phyloP scores from a whole-genome alignment of 2,797 vertebrate species.

The Gambelia wislizenii region DNA sequence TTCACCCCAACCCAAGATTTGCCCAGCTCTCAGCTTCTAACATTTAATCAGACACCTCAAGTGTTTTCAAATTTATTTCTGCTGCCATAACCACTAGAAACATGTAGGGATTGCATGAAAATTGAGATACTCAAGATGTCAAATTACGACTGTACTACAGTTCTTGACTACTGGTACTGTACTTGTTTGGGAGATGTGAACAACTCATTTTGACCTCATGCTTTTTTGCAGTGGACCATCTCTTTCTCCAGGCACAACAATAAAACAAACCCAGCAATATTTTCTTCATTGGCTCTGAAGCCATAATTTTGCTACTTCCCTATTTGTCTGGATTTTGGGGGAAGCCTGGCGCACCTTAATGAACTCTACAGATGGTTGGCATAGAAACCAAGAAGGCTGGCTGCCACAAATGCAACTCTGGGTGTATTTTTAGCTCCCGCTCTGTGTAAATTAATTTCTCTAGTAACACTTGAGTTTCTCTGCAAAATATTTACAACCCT shows the following conservation, averaged over 20 bases:
- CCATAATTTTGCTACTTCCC: conserved; percentile 5
- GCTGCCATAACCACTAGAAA: background rate
- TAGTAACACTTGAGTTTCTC: conserved; percentile 58
- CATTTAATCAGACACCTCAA: no score
- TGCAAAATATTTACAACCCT: conserved; percentile 53
- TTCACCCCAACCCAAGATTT: no score
- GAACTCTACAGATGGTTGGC: conserved; percentile 62
- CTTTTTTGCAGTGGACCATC: background rate
- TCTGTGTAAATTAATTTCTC: conserved; percentile 41
- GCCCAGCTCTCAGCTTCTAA: background rate
- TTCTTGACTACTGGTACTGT: background rate
- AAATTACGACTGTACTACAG: background rate
- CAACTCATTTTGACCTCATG: background rate
- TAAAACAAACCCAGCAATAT: background rate
- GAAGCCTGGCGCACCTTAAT: conserved; percentile 45
- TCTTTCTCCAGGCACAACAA: background rate
- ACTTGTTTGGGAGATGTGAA: background rate
- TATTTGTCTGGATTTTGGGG: background rate
- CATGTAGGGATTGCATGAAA: no score
- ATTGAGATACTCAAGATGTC: no score
- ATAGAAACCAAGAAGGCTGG: conserved; percentile 58
- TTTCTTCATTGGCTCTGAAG: background rate
- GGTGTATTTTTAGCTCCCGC: conserved; percentile 2
- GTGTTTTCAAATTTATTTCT: background rate
- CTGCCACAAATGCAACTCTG: conserved; percentile 9